phyloP scores from a whole-genome alignment of 1,140 invertebrate species.

The Formica selysi region DNA sequence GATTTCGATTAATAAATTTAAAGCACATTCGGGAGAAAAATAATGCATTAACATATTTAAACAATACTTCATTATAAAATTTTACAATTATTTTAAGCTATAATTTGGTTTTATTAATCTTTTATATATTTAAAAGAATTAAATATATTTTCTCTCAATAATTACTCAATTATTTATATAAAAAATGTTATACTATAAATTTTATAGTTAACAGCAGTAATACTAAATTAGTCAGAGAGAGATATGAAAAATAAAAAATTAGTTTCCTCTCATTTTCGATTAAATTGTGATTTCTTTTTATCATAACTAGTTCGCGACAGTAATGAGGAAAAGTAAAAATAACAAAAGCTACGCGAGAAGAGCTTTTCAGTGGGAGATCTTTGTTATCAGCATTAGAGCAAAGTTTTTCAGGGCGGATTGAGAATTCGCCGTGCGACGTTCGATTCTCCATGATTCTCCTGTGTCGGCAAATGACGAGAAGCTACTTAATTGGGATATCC shows the following conservation, averaged over 20 bases:
- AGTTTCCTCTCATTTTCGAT: not conserved
- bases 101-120: no score
- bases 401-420: constrained; percentile 6
- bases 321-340: constrained; percentile 22
- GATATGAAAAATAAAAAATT: not conserved
- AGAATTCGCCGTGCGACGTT: constrained; percentile 13
- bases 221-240: not conserved
- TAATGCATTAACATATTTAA: not conserved
- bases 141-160: no score
- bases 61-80: no score
- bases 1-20: no score
- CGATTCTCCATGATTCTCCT: constrained; percentile 41
- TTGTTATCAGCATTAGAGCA: not conserved
- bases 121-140: no score
- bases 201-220: not conserved
- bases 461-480: constrained; percentile 15
- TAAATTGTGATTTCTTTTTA: not conserved
- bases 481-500: constrained; percentile 55
- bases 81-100: no score
- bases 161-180: not conserved
- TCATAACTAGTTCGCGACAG: not conserved
- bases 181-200: not conserved
- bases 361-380: not conserved
- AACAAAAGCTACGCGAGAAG: not conserved
- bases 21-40: not conserved